phyloP scores from a whole-genome alignment of 2,888 invertebrate genomes.

The Dermolepida albohirtum region DNA sequence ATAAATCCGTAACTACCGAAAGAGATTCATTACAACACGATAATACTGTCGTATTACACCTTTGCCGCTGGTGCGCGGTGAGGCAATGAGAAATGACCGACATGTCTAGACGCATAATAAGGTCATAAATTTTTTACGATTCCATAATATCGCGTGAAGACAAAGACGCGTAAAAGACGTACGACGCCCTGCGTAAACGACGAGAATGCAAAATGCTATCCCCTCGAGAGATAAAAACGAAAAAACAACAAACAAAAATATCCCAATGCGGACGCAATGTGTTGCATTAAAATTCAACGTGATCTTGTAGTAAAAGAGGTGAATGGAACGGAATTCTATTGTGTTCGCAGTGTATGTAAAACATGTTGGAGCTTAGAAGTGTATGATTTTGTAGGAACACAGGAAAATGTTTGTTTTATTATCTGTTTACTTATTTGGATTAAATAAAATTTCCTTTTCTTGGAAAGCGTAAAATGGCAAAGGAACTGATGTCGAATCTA shows the following conservation, averaged over 20 bases:
- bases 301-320: no score
- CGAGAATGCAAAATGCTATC: conserved; percentile 18
- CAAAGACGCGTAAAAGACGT: conserved; percentile 18
- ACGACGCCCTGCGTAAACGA: conserved; percentile 8
- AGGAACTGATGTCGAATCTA: no score
- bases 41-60: conserved; percentile 11
- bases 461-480: no score
- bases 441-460: no score
- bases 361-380: no score
- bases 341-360: no score
- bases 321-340: no score
- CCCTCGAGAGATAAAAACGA: conserved; percentile 14
- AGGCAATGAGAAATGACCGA: conserved; percentile 34
- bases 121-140: conserved; percentile 36
- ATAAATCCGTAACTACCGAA: conserved; percentile 5
- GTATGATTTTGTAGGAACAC: no score
- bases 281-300: no score
- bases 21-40: conserved; percentile 22
- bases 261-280: no score
- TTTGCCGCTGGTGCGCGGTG: not conserved
- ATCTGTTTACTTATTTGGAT: no score
- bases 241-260: not conserved
- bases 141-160: conserved; percentile 33
- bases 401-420: no score
- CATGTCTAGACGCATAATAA: conserved; percentile 38